phyloP scores from a whole-genome alignment of 2,797 vertebrate species.

The Cuculus canorus region DNA sequence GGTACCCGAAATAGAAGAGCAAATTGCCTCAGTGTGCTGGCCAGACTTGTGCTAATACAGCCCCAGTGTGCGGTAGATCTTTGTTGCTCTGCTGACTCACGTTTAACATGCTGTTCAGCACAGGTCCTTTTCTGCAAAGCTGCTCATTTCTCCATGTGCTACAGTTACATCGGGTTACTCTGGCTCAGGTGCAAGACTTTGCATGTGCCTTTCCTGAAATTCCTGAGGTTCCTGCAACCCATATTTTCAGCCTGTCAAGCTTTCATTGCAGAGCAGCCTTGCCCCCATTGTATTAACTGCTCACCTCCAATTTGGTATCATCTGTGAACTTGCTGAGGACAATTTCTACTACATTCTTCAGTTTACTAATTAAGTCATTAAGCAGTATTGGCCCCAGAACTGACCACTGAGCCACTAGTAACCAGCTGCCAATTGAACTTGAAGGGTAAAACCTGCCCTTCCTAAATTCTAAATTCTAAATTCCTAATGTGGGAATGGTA shows the following conservation, averaged over 20 bases:
- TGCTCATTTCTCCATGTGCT: neutral
- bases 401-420: neutral
- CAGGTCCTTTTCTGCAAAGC: neutral
- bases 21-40: neutral
- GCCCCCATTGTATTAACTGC: neutral
- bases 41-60: neutral
- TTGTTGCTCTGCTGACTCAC: neutral
- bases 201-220: neutral
- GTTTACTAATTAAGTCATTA: neutral
- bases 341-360: neutral
- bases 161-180: neutral
- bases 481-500: neutral
- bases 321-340: neutral
- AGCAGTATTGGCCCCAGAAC: neutral
- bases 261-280: neutral
- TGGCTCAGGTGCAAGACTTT: neutral
- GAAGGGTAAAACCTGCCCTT: neutral
- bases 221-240: neutral
- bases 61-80: neutral
- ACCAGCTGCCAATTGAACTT: neutral
- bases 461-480: too few species aligned
- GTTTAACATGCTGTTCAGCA: neutral
- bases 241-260: neutral
- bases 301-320: neutral
- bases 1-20: neutral